Evolutionary conservation across 2,113 vertebrate genomes (phyloP).

Genomic region (human (Homo sapiens)): GRCh38 chr12:68469001-68469500

Average conservation of each 20-base stretch:
- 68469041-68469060: neutral
- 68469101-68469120: neutral
- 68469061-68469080: neutral
- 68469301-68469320: neutral
- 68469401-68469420: neutral
- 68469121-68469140: neutral
- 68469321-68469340: conserved; percentile 34
- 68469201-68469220: neutral
- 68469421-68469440: neutral
- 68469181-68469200: neutral
- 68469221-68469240: neutral
- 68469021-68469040: neutral
- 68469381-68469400: neutral
- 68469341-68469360: conserved; percentile 32
- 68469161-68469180: neutral
- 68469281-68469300: conserved; percentile 26
- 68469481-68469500: conserved; percentile 21
- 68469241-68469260: neutral
- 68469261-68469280: neutral
- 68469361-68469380: conserved; percentile 52
- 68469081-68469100: neutral
- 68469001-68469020: neutral
- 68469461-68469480: neutral
- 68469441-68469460: neutral
- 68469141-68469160: neutral